Evolutionary conservation across 2,888 invertebrate genomes (phyloP).

Genomic region (Rosalia funebris): DNA sequence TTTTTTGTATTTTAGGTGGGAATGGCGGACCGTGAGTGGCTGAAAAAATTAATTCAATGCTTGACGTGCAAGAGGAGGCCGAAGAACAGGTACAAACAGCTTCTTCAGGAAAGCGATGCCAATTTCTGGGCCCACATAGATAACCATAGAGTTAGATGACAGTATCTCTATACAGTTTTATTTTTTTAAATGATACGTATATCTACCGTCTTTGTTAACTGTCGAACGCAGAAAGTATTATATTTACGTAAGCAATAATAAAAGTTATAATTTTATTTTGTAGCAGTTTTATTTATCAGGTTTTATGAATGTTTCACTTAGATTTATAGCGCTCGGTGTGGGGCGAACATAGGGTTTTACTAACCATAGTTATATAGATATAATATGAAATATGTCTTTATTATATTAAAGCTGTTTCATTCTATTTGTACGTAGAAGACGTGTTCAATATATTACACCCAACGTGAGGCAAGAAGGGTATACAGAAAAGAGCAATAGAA

Average conservation of each 20-base stretch:
- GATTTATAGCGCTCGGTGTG: too few species aligned
- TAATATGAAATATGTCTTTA: too few species aligned
- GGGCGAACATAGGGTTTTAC: too few species aligned
- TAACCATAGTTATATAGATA: too few species aligned
- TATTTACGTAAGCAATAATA: background rate
- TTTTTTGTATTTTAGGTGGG: constrained; percentile 49
- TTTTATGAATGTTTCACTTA: too few species aligned
- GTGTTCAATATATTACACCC: too few species aligned
- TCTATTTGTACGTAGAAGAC: too few species aligned
- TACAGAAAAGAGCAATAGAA: too few species aligned
- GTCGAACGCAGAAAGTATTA: background rate
- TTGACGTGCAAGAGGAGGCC: constrained; percentile 54
- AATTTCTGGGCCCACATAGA: constrained; percentile 6
- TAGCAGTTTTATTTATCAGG: background rate
- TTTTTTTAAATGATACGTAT: background rate
- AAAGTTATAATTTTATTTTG: background rate
- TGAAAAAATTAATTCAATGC: constrained; percentile 54
- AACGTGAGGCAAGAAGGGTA: too few species aligned
- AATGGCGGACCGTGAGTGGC: constrained; percentile 55
- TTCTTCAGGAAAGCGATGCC: constrained; percentile 43
- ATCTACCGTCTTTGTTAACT: background rate
- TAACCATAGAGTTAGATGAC: constrained; percentile 1
- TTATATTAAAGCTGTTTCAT: too few species aligned
- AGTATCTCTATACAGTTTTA: background rate
- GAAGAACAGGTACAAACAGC: constrained; percentile 58